Evolutionary conservation across 1,140 invertebrate species (phyloP).

Genomic region (Aphelinus atriplicis): DNA sequence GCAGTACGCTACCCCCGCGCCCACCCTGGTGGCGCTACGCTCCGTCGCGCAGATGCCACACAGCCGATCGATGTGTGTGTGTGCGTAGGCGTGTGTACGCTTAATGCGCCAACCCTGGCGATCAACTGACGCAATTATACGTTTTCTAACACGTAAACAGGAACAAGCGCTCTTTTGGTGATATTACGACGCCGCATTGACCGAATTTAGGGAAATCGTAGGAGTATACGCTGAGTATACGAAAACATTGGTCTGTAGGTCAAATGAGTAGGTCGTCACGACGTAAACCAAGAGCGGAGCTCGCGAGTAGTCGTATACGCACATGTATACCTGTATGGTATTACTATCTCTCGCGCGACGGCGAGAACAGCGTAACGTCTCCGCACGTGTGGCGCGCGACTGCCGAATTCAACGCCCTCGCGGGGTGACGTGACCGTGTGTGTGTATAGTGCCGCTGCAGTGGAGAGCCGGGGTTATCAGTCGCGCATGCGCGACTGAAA

Average conservation of each 20-base stretch:
- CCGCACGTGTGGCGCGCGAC: neutral
- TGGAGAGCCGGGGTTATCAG: conserved; percentile 21
- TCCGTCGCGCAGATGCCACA: neutral
- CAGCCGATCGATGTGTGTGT: conserved; percentile 2
- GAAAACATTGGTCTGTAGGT: too few species aligned
- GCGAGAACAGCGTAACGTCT: neutral
- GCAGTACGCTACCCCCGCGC: too few species aligned
- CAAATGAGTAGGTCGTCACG: too few species aligned
- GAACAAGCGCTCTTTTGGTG: neutral
- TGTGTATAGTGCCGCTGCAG: too few species aligned
- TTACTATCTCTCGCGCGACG: neutral
- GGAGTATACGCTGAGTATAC: too few species aligned
- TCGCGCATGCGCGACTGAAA: conserved; percentile 8
- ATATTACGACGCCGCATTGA: neutral
- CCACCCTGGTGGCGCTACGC: neutral
- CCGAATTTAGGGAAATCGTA: neutral
- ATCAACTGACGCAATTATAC: neutral
- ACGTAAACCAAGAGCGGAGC: too few species aligned
- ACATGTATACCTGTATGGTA: too few species aligned
- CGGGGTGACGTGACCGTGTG: too few species aligned
- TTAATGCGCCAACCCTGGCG: neutral
- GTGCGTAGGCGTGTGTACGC: neutral
- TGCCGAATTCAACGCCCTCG: conserved; percentile 12
- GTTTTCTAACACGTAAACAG: conserved; percentile 3
- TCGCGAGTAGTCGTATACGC: too few species aligned